phyloP scores from a whole-genome alignment of 2,113 vertebrate genomes.

The Prietella phreatophila region DNA sequence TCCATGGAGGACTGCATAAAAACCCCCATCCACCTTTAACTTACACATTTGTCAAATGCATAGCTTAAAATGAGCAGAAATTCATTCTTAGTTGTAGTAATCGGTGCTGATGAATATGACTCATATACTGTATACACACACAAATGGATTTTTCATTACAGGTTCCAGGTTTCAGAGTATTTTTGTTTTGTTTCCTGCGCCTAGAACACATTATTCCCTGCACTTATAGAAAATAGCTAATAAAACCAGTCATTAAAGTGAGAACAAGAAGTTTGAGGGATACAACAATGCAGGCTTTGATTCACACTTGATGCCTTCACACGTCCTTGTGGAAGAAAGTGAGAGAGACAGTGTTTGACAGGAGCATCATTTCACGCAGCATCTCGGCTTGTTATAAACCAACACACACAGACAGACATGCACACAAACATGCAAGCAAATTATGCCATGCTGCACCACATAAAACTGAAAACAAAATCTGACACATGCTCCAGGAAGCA shows the following conservation, averaged over 20 bases:
- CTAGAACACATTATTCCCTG: neutral
- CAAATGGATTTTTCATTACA: neutral
- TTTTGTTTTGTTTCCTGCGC: neutral
- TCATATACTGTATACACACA: neutral
- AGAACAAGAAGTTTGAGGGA: constrained; percentile 9
- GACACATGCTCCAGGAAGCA: neutral
- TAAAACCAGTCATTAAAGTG: neutral
- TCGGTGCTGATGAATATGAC: neutral
- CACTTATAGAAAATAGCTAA: neutral
- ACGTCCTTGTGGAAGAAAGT: constrained; percentile 38
- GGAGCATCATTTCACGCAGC: constrained; percentile 29
- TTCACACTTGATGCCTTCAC: constrained; percentile 42
- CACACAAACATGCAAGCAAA: neutral
- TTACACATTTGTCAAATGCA: neutral
- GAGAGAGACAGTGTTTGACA: constrained; percentile 23
- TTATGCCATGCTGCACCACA: neutral
- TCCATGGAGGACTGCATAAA: neutral
- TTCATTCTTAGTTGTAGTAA: neutral
- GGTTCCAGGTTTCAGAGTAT: neutral
- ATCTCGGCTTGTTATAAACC: constrained; percentile 15
- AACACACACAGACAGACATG: neutral
- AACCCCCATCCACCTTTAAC: neutral
- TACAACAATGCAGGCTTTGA: constrained; percentile 31
- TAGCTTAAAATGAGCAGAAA: neutral
- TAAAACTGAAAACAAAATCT: neutral